Evolutionary conservation across 2,113 vertebrate genomes (phyloP).

Genomic region (Gasterosteus aculeatus): DNA sequence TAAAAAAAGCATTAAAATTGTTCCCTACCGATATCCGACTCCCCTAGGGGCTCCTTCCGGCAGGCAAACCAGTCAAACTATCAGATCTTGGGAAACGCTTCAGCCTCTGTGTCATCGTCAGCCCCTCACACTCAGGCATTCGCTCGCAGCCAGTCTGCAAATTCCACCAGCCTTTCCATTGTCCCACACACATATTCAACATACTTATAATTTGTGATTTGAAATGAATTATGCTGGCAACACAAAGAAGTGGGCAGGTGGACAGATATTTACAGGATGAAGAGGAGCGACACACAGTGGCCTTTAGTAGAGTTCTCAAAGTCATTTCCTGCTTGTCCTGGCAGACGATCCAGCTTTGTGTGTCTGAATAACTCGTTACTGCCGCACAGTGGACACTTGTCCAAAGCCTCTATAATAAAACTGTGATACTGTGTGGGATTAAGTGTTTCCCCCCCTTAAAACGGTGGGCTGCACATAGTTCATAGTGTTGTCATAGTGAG

Average conservation of each 20-base stretch:
- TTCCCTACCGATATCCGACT: not conserved
- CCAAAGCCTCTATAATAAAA: not conserved
- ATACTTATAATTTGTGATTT: too few relatives aligned
- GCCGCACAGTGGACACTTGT: slow-evolving; percentile 2
- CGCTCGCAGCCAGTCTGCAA: too few relatives aligned
- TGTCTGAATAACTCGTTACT: not conserved
- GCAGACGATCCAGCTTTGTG: not conserved
- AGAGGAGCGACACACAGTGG: not conserved
- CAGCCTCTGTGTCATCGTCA: too few relatives aligned
- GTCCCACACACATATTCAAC: too few relatives aligned
- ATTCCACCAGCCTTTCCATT: too few relatives aligned
- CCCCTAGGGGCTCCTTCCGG: too few relatives aligned
- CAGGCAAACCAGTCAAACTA: too few relatives aligned
- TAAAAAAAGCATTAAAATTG: not conserved
- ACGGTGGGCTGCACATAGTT: not conserved
- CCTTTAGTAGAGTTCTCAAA: not conserved
- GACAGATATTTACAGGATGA: not conserved
- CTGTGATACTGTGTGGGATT: not conserved
- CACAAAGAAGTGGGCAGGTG: too few relatives aligned
- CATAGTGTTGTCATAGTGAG: not conserved
- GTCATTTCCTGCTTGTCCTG: not conserved
- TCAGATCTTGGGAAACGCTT: too few relatives aligned
- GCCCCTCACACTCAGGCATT: too few relatives aligned
- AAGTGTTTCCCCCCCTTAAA: not conserved
- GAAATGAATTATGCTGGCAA: too few relatives aligned